Percentiles rank a stretch among this genome's conserved stretches.
phyloP scores from a whole-genome alignment of 2,888 invertebrate species.

The Coenonympha arcania region DNA sequence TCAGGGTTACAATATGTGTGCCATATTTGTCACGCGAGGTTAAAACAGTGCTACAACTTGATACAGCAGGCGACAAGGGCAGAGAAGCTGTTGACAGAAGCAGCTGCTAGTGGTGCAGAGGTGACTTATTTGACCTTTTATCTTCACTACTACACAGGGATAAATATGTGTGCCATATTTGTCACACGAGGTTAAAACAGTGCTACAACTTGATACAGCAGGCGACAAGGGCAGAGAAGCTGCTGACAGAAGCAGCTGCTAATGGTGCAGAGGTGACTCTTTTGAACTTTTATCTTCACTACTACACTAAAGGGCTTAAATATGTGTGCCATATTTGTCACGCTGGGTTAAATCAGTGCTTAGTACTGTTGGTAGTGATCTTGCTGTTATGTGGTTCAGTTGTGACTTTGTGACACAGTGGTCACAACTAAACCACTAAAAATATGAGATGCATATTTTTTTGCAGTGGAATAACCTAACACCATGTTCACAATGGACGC shows the following conservation, averaged over 20 bases:
- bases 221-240: slow-evolving; percentile 33
- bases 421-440: too few relatives aligned
- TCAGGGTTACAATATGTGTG: slow-evolving; percentile 36
- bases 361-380: slow-evolving; percentile 33
- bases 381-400: slow-evolving; percentile 23
- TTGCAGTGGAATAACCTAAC: not conserved
- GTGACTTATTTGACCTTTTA: slow-evolving; percentile 10
- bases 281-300: slow-evolving; percentile 29
- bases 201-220: slow-evolving; percentile 31
- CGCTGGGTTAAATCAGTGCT: slow-evolving; percentile 33
- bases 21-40: slow-evolving; percentile 36
- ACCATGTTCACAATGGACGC: not conserved
- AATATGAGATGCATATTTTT: too few relatives aligned
- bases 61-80: slow-evolving; percentile 32
- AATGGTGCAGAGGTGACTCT: too few relatives aligned
- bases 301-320: slow-evolving; percentile 25
- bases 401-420: too few relatives aligned
- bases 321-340: slow-evolving; percentile 43
- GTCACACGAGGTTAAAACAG: slow-evolving; percentile 35
- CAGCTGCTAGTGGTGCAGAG: slow-evolving; percentile 23
- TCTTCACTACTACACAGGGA: slow-evolving; percentile 32
- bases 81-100: slow-evolving; percentile 31
- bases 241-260: slow-evolving; percentile 30
- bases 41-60: slow-evolving; percentile 35
- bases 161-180: slow-evolving; percentile 41